phyloP scores from a whole-genome alignment of 2,113 vertebrate species.

The Sitta europaea region DNA sequence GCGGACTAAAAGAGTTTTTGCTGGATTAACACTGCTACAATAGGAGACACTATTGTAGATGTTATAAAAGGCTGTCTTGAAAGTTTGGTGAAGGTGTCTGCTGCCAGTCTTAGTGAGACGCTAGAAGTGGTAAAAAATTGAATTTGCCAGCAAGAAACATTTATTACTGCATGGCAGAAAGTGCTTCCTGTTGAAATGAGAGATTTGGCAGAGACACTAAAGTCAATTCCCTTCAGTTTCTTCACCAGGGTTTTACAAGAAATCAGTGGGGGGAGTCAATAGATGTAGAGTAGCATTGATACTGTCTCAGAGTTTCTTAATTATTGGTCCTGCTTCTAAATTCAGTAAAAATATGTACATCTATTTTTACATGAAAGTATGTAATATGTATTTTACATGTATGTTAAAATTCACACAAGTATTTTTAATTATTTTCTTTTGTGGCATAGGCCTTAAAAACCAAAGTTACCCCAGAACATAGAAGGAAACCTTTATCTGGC shows the following conservation, averaged over 20 bases:
- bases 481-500: conserved; percentile 47
- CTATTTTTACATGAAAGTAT: conserved; percentile 8
- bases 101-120: not conserved
- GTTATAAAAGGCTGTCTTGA: not conserved
- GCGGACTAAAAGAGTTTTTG: not conserved
- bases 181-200: conserved; percentile 9
- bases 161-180: conserved; percentile 4
- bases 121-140: conserved; percentile 7
- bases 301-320: not conserved
- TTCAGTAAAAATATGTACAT: not conserved
- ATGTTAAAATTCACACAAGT: not conserved
- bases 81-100: not conserved
- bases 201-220: not conserved
- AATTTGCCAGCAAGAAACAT: conserved; percentile 22
- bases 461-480: conserved; percentile 19
- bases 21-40: not conserved
- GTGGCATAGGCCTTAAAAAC: conserved; percentile 33
- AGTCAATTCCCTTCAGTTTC: not conserved
- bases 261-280: not conserved
- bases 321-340: not conserved
- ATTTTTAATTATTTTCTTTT: conserved; percentile 55
- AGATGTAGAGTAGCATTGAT: not conserved
- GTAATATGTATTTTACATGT: not conserved
- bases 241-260: not conserved
- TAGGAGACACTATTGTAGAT: not conserved